A percentile compares a stretch with the other conserved stretches of the same genome.
These are phyloP conservation scores for Drosophila pseudoobscura DNA, from an alignment of 1,140 invertebrate species.

Conservation along the genomic window DNA sequence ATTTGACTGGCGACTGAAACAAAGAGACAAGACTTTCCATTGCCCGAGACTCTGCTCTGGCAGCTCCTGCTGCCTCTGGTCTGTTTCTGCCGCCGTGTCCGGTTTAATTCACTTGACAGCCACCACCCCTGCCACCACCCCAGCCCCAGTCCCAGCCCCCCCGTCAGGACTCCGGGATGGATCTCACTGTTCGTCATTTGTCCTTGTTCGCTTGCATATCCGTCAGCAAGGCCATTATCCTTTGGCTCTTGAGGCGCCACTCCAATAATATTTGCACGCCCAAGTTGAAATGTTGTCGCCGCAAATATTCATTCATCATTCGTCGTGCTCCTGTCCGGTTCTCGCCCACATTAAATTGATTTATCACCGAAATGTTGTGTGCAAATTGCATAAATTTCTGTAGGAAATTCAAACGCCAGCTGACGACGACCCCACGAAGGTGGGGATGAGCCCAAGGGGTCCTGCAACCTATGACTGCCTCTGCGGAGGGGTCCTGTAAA, in stretches of 20 bases:
- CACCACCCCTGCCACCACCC: neutral
- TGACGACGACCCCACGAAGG: conserved; percentile 32
- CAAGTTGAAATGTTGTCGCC: conserved; percentile 56
- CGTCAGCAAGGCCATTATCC: conserved; percentile 50
- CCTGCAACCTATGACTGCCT: neutral
- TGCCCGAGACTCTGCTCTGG: too few species aligned
- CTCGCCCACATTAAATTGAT: conserved; percentile 58
- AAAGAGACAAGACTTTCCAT: conserved; percentile 1
- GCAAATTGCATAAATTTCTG: conserved; percentile 65
- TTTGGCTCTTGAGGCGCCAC: conserved; percentile 35
- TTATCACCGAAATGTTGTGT: conserved; percentile 60
- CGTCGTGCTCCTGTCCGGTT: conserved; percentile 29
- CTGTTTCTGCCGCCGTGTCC: neutral
- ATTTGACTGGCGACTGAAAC: conserved; percentile 7
- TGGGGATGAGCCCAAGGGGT: too few species aligned
- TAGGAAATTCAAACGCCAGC: conserved; percentile 35
- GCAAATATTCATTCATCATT: conserved; percentile 74
- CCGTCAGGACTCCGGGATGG: neutral
- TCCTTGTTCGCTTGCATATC: conserved; percentile 39
- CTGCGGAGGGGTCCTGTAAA: conserved; percentile 2
- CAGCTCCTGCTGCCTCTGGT: too few species aligned
- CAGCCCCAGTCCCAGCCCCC: neutral
- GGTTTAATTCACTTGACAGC: conserved; percentile 27
- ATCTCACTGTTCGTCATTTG: conserved; percentile 11
- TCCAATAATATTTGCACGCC: conserved; percentile 75